Conservation (phyloP, 1,140 invertebrate genomes). For the Oedothorax gibbosus region DNA sequence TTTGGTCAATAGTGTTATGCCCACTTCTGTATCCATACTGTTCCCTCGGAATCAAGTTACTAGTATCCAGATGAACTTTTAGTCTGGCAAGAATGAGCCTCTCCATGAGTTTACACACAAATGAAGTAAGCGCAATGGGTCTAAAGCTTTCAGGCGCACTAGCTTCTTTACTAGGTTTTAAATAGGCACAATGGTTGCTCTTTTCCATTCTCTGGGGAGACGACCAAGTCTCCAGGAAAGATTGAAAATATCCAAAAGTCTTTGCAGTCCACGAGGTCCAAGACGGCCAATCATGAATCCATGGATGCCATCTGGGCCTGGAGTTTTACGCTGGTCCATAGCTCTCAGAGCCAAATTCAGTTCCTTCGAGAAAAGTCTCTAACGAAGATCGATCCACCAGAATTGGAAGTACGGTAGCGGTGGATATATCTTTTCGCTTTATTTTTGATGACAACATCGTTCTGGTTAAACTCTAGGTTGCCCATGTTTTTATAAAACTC, state of each 20-base stretch:
- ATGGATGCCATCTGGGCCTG: background rate
- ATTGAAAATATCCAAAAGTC: slow-evolving; percentile 25
- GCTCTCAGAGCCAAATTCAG: too few relatives aligned
- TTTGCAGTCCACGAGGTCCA: background rate
- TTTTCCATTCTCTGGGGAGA: slow-evolving; percentile 6
- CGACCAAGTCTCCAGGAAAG: slow-evolving; percentile 7
- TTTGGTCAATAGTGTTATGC: background rate
- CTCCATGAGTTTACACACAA: slow-evolving; percentile 19
- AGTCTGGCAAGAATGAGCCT: too few relatives aligned
- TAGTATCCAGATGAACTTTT: too few relatives aligned
- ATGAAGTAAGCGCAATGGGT: background rate
- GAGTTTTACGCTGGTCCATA: too few relatives aligned
- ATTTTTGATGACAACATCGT: too few relatives aligned
- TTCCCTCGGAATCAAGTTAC: background rate
- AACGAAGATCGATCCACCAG: too few relatives aligned
- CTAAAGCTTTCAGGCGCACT: background rate
- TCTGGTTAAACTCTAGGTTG: too few relatives aligned
- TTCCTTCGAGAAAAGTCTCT: too few relatives aligned
- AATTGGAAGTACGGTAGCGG: too few relatives aligned
- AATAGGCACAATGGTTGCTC: background rate
- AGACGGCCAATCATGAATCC: background rate
- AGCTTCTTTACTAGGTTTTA: background rate
- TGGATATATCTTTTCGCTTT: too few relatives aligned
- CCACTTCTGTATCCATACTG: slow-evolving; percentile 1
- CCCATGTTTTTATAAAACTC: too few relatives aligned